These are phyloP conservation scores for Salvelinus sp. DNA, from an alignment of 2,113 vertebrate species.

Conservation along the genomic window DNA sequence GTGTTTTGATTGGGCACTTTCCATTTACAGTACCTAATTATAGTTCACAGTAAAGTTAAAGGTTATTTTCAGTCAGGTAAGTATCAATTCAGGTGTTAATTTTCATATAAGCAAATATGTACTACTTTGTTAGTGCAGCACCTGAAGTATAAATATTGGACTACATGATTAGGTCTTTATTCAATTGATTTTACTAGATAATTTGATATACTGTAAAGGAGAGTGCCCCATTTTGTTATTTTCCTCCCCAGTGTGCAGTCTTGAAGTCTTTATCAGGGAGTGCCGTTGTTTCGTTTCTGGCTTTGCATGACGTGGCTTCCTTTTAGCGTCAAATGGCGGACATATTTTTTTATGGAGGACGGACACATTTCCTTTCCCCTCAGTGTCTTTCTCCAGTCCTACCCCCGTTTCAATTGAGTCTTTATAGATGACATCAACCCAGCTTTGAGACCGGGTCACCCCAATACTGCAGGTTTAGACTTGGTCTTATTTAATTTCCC, in stretches of 20 bases:
- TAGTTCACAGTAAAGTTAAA: not conserved
- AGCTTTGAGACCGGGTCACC: not conserved
- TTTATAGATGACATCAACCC: slow-evolving; percentile 26
- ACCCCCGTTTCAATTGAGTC: slow-evolving; percentile 1
- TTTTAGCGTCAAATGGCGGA: slow-evolving; percentile 13
- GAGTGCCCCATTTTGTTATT: slow-evolving; percentile 39
- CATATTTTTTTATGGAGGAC: slow-evolving; percentile 4
- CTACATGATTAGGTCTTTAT: not conserved
- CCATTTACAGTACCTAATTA: slow-evolving; percentile 40
- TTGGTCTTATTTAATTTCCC: no score
- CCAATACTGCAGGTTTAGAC: no score
- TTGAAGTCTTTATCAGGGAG: slow-evolving; percentile 44
- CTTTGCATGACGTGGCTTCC: slow-evolving; percentile 67
- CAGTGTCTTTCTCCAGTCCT: not conserved
- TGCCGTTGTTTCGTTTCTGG: slow-evolving; percentile 53
- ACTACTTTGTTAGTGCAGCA: not conserved
- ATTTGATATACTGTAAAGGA: slow-evolving; percentile 45
- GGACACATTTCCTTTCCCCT: not conserved
- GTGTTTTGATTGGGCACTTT: slow-evolving; percentile 53
- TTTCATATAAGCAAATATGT: not conserved
- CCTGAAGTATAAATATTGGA: no score
- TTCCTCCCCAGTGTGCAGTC: slow-evolving; percentile 29
- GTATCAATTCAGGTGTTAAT: not conserved
- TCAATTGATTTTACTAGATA: not conserved
- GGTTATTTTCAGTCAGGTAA: not conserved